phyloP scores from a whole-genome alignment of 2,113 vertebrate species.

The Charina bottae region DNA sequence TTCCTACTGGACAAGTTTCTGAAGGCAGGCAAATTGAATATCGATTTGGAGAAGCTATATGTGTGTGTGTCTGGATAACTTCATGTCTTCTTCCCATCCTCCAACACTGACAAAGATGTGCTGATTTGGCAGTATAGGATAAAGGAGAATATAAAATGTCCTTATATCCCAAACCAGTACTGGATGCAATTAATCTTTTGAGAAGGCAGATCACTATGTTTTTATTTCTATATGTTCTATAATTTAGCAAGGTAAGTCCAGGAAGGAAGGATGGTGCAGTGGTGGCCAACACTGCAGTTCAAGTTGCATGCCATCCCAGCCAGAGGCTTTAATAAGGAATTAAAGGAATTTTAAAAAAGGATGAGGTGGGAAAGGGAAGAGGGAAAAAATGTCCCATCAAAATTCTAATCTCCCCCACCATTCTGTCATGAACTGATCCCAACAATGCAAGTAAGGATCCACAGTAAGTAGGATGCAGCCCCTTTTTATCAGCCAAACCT shows the following conservation, averaged over 20 bases:
- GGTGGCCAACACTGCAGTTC: background rate
- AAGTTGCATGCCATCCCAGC: background rate
- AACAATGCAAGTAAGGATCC: background rate
- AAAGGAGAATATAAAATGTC: background rate
- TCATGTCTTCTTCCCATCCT: background rate
- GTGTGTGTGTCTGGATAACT: background rate
- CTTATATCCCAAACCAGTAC: background rate
- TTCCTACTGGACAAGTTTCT: background rate
- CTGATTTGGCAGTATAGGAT: background rate
- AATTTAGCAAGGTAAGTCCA: background rate
- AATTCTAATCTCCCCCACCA: background rate
- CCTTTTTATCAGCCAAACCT: background rate
- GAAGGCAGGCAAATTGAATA: background rate
- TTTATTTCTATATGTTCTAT: background rate
- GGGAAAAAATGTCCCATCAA: background rate
- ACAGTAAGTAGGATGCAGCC: background rate
- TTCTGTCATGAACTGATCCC: background rate
- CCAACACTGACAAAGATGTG: background rate
- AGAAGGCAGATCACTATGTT: background rate
- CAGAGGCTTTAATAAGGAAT: background rate
- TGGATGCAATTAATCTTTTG: background rate
- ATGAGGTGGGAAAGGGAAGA: background rate
- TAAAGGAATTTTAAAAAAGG: too few relatives aligned
- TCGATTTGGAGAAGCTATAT: background rate
- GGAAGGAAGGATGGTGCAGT: background rate